Conservation (phyloP, 2,113 vertebrate species). For the Promerops cafer region DNA sequence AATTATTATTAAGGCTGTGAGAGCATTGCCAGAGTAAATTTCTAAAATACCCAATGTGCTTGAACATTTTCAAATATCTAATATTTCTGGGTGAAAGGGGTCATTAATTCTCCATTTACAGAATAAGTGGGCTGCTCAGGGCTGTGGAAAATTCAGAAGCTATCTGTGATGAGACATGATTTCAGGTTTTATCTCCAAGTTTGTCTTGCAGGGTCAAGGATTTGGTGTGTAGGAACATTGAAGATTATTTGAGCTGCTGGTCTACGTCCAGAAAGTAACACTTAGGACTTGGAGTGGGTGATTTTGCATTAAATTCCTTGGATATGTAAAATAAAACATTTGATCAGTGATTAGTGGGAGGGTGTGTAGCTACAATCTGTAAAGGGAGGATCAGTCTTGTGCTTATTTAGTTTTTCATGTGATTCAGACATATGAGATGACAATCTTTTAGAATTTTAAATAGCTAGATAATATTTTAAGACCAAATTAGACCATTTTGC, state of each 20-base stretch:
- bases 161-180: neutral
- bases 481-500: neutral
- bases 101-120: neutral
- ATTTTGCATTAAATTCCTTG: neutral
- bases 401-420: neutral
- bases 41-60: neutral
- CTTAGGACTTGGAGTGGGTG: neutral
- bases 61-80: neutral
- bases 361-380: neutral
- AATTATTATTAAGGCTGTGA: conserved; percentile 17
- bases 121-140: neutral
- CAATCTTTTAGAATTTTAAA: neutral
- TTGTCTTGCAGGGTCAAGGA: neutral
- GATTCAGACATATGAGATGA: neutral
- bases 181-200: neutral
- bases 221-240: neutral
- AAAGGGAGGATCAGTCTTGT: neutral
- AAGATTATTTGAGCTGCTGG: neutral
- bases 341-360: neutral
- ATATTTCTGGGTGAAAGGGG: neutral
- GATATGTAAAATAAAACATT: neutral
- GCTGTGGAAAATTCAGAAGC: neutral
- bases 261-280: neutral
- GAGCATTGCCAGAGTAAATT: neutral
- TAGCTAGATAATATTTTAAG: neutral